Base-by-base conservation (phyloP, 2,797 vertebrate species). In the Halcyon chelicuti region DNA sequence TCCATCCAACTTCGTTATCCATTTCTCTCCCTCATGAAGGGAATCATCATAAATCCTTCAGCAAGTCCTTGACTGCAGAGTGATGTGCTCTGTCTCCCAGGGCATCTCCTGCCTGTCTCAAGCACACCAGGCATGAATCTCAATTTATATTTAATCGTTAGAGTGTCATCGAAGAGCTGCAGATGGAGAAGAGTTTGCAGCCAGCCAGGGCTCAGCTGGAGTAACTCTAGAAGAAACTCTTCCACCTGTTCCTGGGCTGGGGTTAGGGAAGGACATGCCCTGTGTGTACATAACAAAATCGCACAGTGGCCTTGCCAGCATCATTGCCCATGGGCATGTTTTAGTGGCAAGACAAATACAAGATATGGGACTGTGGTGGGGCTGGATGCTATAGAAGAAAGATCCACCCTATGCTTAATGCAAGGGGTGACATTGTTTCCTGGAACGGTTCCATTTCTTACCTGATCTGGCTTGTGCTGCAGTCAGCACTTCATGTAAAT, bases 161-260 rank as follows among this genome's bases (percentile, higher is more conserved):
- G 39, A 26, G 31, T 80, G 88, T 51, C 78, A 57, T 35, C 4
- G 5, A 83, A 49, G 83, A 87, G 77, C 67, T 71, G 40, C 44
- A 60, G 88, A 92, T 73, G 49, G 66, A 90, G 80, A 52, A 70
- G 81, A 7, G 73, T 71, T 76, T 80, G 68, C 71, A 80, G 92
- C 95, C 84, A 93, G 91, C 28, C 20, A 3, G 83, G 88, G 93
- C 80, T 93, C 90, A 82, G 78, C 85, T 90, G 90, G 74, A 93
- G 95, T 95, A 97, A 96, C 81, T 54, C 74, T 85, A 97, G 93
- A 95, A 90, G 88, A 82, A 87, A 40, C 52, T 67, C 47, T 89
- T 67, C 93, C 96, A 94, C 95, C 96, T 96, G 96, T 91, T 95
- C 84, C 58, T 2, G 7, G 60, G 44, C 57, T 58, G 78, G 52